Evolutionary conservation across 30 jellyfish, hydroid and myxozoan species (phyloP), one percentile per base, ranked within the genome.

Genomic region (Aurelia sp.): DNA sequence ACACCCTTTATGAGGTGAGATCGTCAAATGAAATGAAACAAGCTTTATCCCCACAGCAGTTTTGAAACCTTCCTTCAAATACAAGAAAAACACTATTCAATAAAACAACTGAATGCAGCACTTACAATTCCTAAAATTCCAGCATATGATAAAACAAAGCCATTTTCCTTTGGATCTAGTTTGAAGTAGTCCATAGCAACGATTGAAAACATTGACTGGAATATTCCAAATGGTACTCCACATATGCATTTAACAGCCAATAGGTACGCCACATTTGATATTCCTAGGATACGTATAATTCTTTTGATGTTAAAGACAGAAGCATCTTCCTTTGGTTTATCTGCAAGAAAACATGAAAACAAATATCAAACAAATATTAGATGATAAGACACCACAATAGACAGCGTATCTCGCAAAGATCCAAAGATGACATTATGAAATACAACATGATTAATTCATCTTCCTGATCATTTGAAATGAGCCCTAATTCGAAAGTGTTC

Each of bases 61-160:
- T 44, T 44, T 44, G 55, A 7, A 44, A 8, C 51, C 15, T 44
- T 8, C 15, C 55, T 44, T 44, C 9, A 44, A 44, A 44, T 44
- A 5, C 3, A 0, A 9, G 9, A 44, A 44, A 4, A 13, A 8
- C 55, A 44, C 7, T 13, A 7, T 44, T 7, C 13, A 8, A 44
- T 44, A 1, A 44, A 44, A 44, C 55, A 44, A 44, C 16, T 44
- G 55, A 5, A 44, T 44, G 55, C 0, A 44, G 55, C 64, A 78
- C 97, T 78, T 80, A 88, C 97, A 79, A 88, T 93, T 30, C 98
- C 97, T 1, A 93, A 81, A 27, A 93, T 67, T 17, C 98, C 98
- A 74, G 84, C 91, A 48, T 93, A 93, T 0, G 98, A 88, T 44
- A 93, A 76, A 41, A 93, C 97, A 10, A 93, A 67, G n/a, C 98